A percentile compares a stretch with the other conserved stretches of the same genome.
These are phyloP conservation scores for Clarias batrachus DNA, from an alignment of 2,113 vertebrate genomes.

Conservation along the genomic window DNA sequence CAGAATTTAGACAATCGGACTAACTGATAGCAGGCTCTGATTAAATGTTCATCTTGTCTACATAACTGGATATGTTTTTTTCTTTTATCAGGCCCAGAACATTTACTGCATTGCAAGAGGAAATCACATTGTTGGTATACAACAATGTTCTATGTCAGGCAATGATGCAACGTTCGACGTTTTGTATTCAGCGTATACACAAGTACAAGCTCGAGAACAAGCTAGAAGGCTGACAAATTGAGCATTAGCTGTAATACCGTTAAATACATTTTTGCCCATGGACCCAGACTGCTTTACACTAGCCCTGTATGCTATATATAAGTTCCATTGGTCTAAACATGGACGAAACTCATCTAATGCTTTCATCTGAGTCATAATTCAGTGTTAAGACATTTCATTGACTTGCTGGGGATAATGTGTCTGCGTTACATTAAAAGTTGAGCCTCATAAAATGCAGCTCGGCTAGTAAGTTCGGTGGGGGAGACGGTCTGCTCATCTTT, in stretches of 20 bases:
- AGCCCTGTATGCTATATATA: neutral
- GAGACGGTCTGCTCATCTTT: slow-evolving; percentile 4
- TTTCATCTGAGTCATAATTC: slow-evolving; percentile 12
- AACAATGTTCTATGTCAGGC: no score
- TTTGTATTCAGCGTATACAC: no score
- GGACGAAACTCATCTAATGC: neutral
- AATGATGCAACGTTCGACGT: no score
- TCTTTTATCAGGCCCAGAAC: neutral
- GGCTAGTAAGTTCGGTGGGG: neutral
- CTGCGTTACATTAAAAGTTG: neutral
- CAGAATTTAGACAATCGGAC: neutral
- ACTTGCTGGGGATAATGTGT: slow-evolving; percentile 4
- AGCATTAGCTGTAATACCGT: no score
- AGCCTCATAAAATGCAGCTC: neutral
- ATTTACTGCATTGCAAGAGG: no score
- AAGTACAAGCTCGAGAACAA: no score
- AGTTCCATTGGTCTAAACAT: neutral
- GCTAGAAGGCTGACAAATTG: no score
- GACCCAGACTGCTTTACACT: no score
- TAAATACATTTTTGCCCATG: no score
- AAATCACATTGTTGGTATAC: no score
- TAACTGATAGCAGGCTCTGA: neutral
- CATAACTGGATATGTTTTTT: neutral
- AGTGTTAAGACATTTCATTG: neutral
- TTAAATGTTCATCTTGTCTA: neutral